Base-by-base conservation (phyloP, 2,797 vertebrate genomes). In the Acanthornis magna region DNA sequence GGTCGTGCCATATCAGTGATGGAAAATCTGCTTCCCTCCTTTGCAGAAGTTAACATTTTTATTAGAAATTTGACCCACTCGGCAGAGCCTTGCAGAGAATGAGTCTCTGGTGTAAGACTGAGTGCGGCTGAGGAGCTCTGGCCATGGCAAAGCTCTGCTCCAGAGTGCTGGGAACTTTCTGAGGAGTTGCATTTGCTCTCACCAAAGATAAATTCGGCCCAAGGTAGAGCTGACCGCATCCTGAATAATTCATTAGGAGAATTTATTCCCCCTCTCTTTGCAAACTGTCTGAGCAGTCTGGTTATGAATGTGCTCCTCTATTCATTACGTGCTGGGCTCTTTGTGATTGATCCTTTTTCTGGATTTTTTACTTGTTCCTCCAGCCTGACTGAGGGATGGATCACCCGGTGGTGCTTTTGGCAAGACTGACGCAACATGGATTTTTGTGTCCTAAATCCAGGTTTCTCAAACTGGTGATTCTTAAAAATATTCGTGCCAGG, bases 1-100 rank as follows among this genome's bases (percentile, higher is more conserved):
- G 34, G 27, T 11, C 0, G 0, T 17, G 42, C 11, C 2, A 1
- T 18, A 30, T 13, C 20, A 16, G 5, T 45, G 11, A 40, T 58
- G 3, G 8, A 92, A 88, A 93, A 36, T 8, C 45, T 61, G 47
- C 76, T 78, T 62, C 71, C 36, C 48, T 76, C 29, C 29, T 67
- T 30, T 72, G 43, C 47, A 62, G 80, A 79, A 89, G 63, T 65
- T 50, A 80, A 53, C 45, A 13, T 20, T 94, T 91, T 75, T 75
- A 40, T 84, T 54, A 81, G 91, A 87, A 76, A 89, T 77, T 20
- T 10, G 90, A 96, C 22, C 30, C 68, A 17, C 40, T 36, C 74
- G 63, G 7, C 73, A 70, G 85, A 47, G 76, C 23, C 50, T 88
- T 54, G 11, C 42, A 50, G 82, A 55, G 91, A 13, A 78, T 14